Conservation (phyloP, 1,140 invertebrate genomes). For the Trichomalopsis sarcophagae region DNA sequence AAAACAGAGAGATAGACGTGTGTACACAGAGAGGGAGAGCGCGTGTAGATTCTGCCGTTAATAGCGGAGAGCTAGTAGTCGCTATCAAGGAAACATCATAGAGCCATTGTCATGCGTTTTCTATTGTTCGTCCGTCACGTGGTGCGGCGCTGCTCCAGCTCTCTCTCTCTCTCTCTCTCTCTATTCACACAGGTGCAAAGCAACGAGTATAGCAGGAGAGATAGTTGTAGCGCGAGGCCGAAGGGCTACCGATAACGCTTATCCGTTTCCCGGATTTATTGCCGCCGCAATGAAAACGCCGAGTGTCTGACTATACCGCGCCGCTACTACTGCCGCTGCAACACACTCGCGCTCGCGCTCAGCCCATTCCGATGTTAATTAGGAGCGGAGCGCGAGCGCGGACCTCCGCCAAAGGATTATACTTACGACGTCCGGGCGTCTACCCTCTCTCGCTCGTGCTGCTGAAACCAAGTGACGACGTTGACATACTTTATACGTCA, state of each 20-base stretch:
- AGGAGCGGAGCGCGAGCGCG: slow-evolving; percentile 58
- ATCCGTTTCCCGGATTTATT: slow-evolving; percentile 72
- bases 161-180: neutral
- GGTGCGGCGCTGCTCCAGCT: neutral
- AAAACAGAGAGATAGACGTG: too few species aligned
- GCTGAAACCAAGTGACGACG: slow-evolving; percentile 69
- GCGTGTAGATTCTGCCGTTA: too few species aligned
- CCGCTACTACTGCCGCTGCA: neutral
- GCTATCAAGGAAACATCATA: slow-evolving; percentile 23
- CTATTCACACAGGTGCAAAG: slow-evolving; percentile 1
- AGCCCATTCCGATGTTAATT: slow-evolving; percentile 71
- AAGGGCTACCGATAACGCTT: slow-evolving; percentile 67
- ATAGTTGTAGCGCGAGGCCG: slow-evolving; percentile 16
- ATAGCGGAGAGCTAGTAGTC: neutral
- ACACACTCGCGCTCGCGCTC: slow-evolving; percentile 30
- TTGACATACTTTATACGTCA: slow-evolving; percentile 68
- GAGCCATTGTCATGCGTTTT: slow-evolving; percentile 21
- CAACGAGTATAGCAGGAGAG: neutral
- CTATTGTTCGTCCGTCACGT: slow-evolving; percentile 12
- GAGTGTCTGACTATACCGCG: slow-evolving; percentile 49
- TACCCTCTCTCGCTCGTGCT: neutral
- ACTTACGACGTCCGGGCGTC: slow-evolving; percentile 60
- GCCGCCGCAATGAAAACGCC: slow-evolving; percentile 70
- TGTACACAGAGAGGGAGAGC: neutral
- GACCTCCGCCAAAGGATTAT: slow-evolving; percentile 59